Evolutionary conservation across 35 echinoderm and acorn worm species (phyloP).

Genomic region (Apostichopus japonicus): DNA sequence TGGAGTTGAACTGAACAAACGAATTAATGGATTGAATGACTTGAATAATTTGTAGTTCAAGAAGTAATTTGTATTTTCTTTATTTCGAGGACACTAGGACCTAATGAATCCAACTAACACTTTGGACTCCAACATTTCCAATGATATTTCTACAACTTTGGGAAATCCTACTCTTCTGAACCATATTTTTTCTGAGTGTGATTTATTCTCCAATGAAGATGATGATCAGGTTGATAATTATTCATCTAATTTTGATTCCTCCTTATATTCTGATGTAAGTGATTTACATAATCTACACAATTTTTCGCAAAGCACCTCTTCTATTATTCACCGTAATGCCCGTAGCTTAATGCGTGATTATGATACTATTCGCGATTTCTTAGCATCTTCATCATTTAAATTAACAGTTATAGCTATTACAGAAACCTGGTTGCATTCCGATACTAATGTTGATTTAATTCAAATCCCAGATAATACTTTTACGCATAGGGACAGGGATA

Average conservation of each 20-base stretch:
- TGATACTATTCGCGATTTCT: background rate
- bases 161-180: too few relatives aligned
- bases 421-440: conserved; percentile 33
- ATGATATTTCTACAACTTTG: too few relatives aligned
- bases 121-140: too few relatives aligned
- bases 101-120: too few relatives aligned
- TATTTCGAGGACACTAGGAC: too few relatives aligned
- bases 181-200: too few relatives aligned
- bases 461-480: conserved; percentile 2
- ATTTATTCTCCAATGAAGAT: too few relatives aligned
- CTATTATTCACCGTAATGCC: background rate
- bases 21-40: conserved; percentile 20
- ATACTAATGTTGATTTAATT: conserved; percentile 33
- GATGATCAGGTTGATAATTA: too few relatives aligned
- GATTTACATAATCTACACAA: too few relatives aligned
- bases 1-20: background rate
- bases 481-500: background rate
- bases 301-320: background rate
- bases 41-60: background rate
- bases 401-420: conserved; percentile 9
- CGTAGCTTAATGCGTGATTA: conserved; percentile 10
- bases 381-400: background rate
- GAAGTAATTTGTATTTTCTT: too few relatives aligned
- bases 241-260: too few relatives aligned
- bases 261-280: too few relatives aligned